Percentiles rank a stretch among this genome's conserved stretches.
These are phyloP conservation scores for Desoria tigrina DNA, from an alignment of 2,888 invertebrate genomes.

Conservation along the genomic window DNA sequence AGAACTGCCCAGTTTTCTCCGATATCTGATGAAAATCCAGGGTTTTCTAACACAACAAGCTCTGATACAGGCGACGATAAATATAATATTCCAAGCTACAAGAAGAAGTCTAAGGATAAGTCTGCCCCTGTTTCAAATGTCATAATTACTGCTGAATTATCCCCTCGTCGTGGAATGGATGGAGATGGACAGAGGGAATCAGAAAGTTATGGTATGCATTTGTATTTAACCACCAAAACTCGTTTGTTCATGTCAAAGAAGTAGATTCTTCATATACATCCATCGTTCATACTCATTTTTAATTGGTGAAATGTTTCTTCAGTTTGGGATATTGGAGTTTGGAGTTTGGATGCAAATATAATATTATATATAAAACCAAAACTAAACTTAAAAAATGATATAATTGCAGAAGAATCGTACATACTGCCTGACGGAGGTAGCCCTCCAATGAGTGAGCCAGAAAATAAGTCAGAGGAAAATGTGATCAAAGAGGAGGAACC, in stretches of 20 bases:
- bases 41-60: too few relatives aligned
- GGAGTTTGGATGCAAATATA: too few relatives aligned
- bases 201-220: slow-evolving; percentile 1
- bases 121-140: neutral
- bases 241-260: too few relatives aligned
- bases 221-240: too few relatives aligned
- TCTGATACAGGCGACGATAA: neutral
- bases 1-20: slow-evolving; percentile 2
- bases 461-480: neutral
- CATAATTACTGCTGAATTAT: slow-evolving; percentile 45
- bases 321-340: too few relatives aligned
- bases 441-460: neutral
- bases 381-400: too few relatives aligned
- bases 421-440: neutral
- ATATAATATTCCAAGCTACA: neutral
- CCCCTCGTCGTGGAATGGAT: slow-evolving; percentile 23
- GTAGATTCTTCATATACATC: too few relatives aligned
- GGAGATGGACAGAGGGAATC: too few relatives aligned
- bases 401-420: neutral
- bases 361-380: too few relatives aligned
- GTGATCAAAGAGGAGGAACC: neutral
- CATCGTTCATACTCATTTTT: too few relatives aligned
- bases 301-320: too few relatives aligned
- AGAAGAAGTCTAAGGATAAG: neutral
- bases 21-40: neutral